Conservation (phyloP, 2,797 vertebrate genomes). For the Morelia viridis region DNA sequence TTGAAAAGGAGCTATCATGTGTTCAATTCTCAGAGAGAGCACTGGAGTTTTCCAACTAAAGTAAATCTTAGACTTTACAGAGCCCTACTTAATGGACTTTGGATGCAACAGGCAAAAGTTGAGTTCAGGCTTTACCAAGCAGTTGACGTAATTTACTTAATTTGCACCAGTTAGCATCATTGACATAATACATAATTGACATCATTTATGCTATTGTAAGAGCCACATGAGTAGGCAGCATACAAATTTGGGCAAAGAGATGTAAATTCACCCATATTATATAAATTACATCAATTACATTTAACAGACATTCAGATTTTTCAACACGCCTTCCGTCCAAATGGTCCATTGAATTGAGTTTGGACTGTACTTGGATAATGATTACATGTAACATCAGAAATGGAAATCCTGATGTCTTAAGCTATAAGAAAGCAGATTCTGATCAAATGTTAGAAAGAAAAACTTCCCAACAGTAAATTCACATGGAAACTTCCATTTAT, state of each 20-base stretch:
- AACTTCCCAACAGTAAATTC: background rate
- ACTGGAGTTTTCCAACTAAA: background rate
- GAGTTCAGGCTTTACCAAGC: background rate
- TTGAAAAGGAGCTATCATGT: background rate
- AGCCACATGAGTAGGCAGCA: background rate
- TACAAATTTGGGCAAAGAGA: background rate
- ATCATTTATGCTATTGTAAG: background rate
- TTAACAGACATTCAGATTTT: background rate
- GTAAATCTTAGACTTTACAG: background rate
- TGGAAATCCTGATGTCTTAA: background rate
- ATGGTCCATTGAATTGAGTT: background rate
- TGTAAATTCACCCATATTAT: background rate
- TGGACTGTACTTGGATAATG: background rate
- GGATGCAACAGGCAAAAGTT: background rate
- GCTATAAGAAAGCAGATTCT: background rate
- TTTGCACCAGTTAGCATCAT: background rate
- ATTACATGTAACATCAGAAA: background rate
- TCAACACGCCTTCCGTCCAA: background rate
- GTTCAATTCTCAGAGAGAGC: background rate
- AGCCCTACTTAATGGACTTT: background rate
- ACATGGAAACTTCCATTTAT: background rate
- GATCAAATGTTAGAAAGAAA: background rate
- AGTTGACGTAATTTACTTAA: background rate
- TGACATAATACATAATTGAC: background rate
- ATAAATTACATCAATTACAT: background rate